These are phyloP conservation scores for Pelochelys cantorii DNA, from an alignment of 2,797 vertebrate genomes.

Conservation along the genomic window DNA sequence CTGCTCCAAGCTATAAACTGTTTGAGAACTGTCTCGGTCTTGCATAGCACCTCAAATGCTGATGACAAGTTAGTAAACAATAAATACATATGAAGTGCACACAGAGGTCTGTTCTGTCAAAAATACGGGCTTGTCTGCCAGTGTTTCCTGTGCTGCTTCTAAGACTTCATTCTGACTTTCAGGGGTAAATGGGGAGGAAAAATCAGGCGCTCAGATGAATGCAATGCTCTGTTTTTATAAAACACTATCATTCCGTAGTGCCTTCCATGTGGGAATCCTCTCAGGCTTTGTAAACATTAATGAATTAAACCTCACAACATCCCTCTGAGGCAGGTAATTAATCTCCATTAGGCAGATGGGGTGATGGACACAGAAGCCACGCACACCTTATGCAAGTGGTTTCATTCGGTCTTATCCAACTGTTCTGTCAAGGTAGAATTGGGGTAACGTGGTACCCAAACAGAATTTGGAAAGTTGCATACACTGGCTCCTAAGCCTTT, in stretches of 20 bases:
- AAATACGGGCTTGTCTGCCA: rapidly evolving
- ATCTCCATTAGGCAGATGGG: no score
- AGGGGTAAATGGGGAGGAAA: rapidly evolving
- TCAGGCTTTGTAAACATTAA: background rate
- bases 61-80: background rate
- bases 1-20: background rate
- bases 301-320: background rate
- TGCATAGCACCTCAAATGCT: background rate
- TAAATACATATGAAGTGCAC: background rate
- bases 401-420: background rate
- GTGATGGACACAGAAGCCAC: rapidly evolving
- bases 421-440: rapidly evolving
- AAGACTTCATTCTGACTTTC: background rate
- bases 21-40: background rate
- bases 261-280: background rate
- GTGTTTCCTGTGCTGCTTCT: background rate
- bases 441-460: background rate
- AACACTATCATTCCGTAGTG: background rate
- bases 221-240: background rate
- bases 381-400: rapidly evolving
- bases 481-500: background rate
- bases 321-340: background rate
- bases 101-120: rapidly evolving
- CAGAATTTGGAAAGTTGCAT: background rate
- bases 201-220: background rate